Evolutionary conservation across 2,797 vertebrate species (phyloP).

Genomic region (Cossypha caffra): DNA sequence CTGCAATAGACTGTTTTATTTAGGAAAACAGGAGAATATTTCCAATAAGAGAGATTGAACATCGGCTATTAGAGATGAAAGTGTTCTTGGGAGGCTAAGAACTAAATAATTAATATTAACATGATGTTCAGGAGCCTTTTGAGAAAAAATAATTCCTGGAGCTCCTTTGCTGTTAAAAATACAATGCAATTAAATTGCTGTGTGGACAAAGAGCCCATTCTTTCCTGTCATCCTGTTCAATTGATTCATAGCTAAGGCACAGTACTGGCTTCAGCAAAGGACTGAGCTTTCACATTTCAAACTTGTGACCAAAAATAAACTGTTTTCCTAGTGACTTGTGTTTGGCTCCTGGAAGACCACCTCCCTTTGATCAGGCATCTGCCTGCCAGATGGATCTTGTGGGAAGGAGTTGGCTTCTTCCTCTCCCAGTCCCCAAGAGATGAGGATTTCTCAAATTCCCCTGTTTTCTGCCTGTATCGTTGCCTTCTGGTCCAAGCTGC

Average conservation of each 20-base stretch:
- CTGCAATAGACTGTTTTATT: neutral
- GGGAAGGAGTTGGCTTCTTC: neutral
- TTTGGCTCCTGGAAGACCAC: neutral
- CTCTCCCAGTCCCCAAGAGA: neutral
- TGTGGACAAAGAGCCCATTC: neutral
- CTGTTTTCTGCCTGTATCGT: neutral
- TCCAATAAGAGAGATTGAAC: neutral
- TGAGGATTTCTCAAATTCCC: neutral
- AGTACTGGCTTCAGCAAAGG: neutral
- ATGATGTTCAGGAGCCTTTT: neutral
- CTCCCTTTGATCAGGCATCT: neutral
- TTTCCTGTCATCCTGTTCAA: accelerated
- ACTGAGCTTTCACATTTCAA: neutral
- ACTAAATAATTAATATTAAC: slow-evolving; percentile 36
- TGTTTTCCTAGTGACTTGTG: neutral
- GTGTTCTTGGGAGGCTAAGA: neutral
- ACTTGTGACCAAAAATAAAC: neutral
- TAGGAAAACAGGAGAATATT: slow-evolving; percentile 50
- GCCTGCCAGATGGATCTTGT: neutral
- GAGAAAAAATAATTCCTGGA: slow-evolving; percentile 14
- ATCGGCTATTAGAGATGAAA: neutral
- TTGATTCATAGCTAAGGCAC: neutral
- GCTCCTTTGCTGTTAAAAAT: slow-evolving; percentile 25
- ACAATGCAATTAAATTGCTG: neutral
- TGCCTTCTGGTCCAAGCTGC: neutral